Conservation (phyloP, 2,797 vertebrate genomes). For the Erpetoichthys calabaricus region DNA sequence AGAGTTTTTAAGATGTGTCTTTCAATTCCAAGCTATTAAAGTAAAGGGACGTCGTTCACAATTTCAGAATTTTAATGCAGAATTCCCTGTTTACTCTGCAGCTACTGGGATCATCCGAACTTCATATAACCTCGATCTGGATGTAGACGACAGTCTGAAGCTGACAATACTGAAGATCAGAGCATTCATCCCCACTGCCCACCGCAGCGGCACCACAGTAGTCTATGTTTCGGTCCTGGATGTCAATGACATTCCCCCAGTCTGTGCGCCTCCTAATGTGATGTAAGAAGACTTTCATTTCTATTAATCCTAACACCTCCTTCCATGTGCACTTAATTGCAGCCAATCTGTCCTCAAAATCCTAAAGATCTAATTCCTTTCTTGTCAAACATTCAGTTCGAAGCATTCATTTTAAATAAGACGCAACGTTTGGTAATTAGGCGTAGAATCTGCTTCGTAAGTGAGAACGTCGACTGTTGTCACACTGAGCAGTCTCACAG, state of each 20-base stretch:
- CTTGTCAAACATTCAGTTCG: no score
- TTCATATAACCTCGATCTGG: slow-evolving; percentile 17
- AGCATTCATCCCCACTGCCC: slow-evolving; percentile 11
- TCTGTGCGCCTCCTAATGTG: slow-evolving; percentile 17
- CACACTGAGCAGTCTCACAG: no score
- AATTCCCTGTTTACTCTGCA: neutral
- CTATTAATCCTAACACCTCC: no score
- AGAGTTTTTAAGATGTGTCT: neutral
- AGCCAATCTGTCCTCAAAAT: no score
- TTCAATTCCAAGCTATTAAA: neutral
- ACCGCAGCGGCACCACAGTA: slow-evolving; percentile 13
- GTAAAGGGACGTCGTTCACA: neutral
- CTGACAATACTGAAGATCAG: slow-evolving; percentile 14
- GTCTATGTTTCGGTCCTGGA: slow-evolving; percentile 18
- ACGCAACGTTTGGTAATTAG: no score
- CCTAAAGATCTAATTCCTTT: no score
- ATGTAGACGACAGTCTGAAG: slow-evolving; percentile 9
- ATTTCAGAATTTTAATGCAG: no score
- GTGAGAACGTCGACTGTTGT: no score
- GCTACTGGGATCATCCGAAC: slow-evolving; percentile 20
- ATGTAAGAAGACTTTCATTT: slow-evolving; percentile 10
- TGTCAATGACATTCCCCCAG: slow-evolving; percentile 17
- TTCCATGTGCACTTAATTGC: no score
- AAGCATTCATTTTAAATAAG: no score
- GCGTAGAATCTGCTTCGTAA: no score